Evolutionary conservation across 1,140 invertebrate species (phyloP), one percentile per base, ranked within the genome.

Genomic region (roundworm (Caenorhabditis elegans)): DNA sequence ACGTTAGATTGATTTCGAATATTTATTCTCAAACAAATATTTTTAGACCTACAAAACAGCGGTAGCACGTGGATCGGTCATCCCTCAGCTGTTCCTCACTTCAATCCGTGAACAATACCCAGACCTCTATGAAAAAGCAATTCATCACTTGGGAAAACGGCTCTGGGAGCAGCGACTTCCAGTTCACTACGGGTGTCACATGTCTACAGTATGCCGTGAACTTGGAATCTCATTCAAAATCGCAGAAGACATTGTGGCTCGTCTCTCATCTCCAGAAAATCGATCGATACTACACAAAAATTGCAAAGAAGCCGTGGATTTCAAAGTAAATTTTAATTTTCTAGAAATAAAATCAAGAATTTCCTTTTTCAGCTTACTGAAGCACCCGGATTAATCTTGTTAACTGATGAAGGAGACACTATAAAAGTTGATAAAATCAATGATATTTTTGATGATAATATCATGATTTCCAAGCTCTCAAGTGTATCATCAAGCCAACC

Each of bases 221-320:
- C 60, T 70, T 70, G 60, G 60, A 43, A 70, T 70, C n/a, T 34
- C 60, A 34, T 70, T 70, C 60, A 70, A 39, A 19, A 70, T 31
- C 13, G 60, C 60, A 22, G 60, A 70, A 70, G 60, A 70, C 34
- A 70, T 70, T 70, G 34, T 70, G 2, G 60, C 60, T 15, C 60
- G 60, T 70, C 34, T 70, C 3, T 70, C 60, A 11, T 70, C 60
- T 19, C 60, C 31, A 17, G 60, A 70, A 39, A 70, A 70, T 22
- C 26, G 60, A 22, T 39, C 60, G 2, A 19, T 70, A 13, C 60
- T 70, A 11, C 26, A 70, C 11, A 70, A 39, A 2, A 70, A 70
- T 24, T 70, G 60, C 19, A 36, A 31, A 39, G 34, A 39, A 19
- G 60, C 60, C 5, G 60, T 70, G 2, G 19, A 70, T 22, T 39